A percentile compares a stretch with the other conserved stretches of the same genome.
These are phyloP conservation scores for Patiria pectinifera DNA, from an alignment of 53 echinoderm and acorn worm genomes.

Conservation along the genomic window DNA sequence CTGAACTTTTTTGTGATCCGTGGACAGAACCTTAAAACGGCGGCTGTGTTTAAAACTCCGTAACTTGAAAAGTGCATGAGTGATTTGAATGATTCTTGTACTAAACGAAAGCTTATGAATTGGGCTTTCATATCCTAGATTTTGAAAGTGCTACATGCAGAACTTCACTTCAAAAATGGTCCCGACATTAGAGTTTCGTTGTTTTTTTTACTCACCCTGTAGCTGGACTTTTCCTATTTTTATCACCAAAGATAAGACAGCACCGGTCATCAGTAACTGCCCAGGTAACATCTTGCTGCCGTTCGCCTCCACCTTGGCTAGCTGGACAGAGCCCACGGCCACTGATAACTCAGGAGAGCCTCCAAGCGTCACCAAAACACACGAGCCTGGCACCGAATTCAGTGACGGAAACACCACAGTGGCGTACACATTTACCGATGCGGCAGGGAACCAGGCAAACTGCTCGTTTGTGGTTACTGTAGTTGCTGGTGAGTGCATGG, in stretches of 20 bases:
- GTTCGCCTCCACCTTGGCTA: constrained; percentile 13
- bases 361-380: constrained; percentile 23
- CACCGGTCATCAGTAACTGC: constrained; percentile 20
- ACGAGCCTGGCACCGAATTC: constrained; percentile 45
- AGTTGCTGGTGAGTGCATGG: not conserved
- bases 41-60: too few relatives aligned
- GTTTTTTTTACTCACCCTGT: too few relatives aligned
- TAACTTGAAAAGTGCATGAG: too few relatives aligned
- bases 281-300: constrained; percentile 46
- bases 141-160: too few relatives aligned
- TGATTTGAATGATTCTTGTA: too few relatives aligned
- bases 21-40: too few relatives aligned
- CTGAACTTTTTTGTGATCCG: too few relatives aligned
- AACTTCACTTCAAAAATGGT: too few relatives aligned
- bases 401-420: constrained; percentile 57
- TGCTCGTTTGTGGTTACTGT: constrained; percentile 55
- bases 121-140: too few relatives aligned
- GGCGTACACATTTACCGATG: constrained; percentile 70
- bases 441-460: constrained; percentile 51
- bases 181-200: too few relatives aligned
- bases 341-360: constrained; percentile 60
- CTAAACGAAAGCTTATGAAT: too few relatives aligned
- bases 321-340: constrained; percentile 67
- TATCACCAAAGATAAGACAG: not conserved
- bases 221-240: too few relatives aligned